Conservation (phyloP, 2,113 vertebrate species). For the Sylvietta virens region DNA sequence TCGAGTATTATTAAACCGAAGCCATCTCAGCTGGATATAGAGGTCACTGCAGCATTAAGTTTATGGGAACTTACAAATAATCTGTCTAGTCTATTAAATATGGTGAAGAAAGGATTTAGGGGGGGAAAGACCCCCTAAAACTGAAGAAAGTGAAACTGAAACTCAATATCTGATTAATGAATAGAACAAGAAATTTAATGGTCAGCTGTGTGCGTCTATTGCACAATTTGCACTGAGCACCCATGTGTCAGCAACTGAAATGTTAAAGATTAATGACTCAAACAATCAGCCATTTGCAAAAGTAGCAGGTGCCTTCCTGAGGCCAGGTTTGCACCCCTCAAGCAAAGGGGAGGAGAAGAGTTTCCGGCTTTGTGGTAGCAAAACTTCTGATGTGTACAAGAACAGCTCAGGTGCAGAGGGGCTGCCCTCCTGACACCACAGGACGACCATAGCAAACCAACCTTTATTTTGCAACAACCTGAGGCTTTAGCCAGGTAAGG, state of each 20-base stretch:
- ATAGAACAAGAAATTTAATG: not conserved
- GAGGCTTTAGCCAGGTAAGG: not conserved
- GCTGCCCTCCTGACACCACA: not conserved
- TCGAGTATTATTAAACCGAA: not conserved
- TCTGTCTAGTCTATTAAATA: not conserved
- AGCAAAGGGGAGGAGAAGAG: not conserved
- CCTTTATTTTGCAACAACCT: not conserved
- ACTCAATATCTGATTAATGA: not conserved
- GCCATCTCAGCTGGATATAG: not conserved
- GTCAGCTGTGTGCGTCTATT: not conserved
- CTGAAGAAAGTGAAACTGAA: not conserved
- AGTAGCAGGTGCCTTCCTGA: not conserved
- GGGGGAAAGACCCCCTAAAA: not conserved
- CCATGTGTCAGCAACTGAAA: rapidly evolving
- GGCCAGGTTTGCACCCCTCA: not conserved
- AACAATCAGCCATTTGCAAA: not conserved
- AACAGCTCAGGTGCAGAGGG: not conserved
- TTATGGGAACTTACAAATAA: not conserved
- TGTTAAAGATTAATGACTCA: not conserved
- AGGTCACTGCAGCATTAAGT: not conserved
- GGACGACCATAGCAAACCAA: not conserved
- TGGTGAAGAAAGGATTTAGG: not conserved
- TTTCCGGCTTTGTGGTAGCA: not conserved
- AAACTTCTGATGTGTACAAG: not conserved
- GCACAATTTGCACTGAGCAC: not conserved